phyloP scores from a whole-genome alignment of 1,140 invertebrate species.

The Pararge aegeria region DNA sequence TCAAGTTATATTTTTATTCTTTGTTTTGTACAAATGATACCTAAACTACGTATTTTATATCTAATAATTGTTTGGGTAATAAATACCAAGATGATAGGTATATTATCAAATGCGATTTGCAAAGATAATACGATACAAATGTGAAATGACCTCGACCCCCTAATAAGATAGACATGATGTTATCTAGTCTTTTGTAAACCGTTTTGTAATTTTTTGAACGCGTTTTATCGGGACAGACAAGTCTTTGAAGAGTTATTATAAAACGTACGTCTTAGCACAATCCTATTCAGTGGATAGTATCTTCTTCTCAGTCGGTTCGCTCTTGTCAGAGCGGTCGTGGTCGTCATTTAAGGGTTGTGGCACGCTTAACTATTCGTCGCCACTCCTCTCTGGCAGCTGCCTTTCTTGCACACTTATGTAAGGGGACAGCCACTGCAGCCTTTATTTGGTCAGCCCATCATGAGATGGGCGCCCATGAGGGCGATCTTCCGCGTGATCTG shows the following conservation, averaged over 20 bases:
- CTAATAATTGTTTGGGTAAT: neutral
- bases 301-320: no score
- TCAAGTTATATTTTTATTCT: no score
- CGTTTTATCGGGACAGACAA: neutral
- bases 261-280: neutral
- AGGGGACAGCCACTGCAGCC: no score
- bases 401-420: no score
- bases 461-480: no score
- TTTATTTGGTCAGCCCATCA: no score
- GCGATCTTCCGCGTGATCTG: no score
- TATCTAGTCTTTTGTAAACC: conserved; percentile 1
- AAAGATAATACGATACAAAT: conserved; percentile 2
- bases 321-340: no score
- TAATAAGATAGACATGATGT: neutral
- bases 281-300: neutral
- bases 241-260: neutral
- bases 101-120: conserved; percentile 1
- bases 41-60: neutral
- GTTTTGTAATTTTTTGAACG: neutral
- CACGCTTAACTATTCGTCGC: no score
- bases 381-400: no score
- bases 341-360: no score
- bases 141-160: conserved; percentile 1
- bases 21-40: neutral
- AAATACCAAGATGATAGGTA: neutral